phyloP scores from a whole-genome alignment of 1,140 invertebrate species.

The Aphaenogaster floridana region DNA sequence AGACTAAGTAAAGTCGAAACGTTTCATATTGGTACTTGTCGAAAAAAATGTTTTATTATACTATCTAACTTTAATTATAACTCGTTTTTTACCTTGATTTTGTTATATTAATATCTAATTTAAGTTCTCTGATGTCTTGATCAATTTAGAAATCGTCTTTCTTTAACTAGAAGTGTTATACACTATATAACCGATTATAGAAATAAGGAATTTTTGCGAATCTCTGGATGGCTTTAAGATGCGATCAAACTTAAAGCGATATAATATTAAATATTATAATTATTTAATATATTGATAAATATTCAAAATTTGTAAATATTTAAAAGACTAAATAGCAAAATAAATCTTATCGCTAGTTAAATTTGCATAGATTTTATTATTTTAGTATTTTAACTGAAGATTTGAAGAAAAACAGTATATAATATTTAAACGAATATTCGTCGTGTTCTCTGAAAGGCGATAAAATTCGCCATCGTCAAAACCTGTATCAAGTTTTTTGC shows the following conservation, averaged over 20 bases:
- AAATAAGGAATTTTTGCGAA: background rate
- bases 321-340: background rate
- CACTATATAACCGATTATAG: background rate
- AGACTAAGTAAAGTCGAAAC: too few species aligned
- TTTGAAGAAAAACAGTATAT: background rate
- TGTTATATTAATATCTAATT: too few species aligned
- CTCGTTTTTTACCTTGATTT: too few species aligned
- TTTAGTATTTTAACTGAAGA: background rate
- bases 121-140: background rate
- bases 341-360: background rate
- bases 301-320: background rate
- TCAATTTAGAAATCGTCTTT: background rate
- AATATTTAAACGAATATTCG: background rate
- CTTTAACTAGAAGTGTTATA: background rate
- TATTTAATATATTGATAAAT: background rate
- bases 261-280: background rate
- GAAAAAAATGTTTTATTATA: too few species aligned
- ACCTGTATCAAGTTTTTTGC: background rate
- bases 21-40: too few species aligned
- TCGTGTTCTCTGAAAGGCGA: background rate
- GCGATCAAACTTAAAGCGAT: background rate
- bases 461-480: background rate
- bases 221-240: background rate
- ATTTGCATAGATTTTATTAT: constrained; percentile 15
- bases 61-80: too few species aligned